A percentile compares a stretch with the other conserved stretches of the same genome.
Conservation (phyloP, 64 coral and sea anemone genomes). For the Acropora yongei region DNA sequence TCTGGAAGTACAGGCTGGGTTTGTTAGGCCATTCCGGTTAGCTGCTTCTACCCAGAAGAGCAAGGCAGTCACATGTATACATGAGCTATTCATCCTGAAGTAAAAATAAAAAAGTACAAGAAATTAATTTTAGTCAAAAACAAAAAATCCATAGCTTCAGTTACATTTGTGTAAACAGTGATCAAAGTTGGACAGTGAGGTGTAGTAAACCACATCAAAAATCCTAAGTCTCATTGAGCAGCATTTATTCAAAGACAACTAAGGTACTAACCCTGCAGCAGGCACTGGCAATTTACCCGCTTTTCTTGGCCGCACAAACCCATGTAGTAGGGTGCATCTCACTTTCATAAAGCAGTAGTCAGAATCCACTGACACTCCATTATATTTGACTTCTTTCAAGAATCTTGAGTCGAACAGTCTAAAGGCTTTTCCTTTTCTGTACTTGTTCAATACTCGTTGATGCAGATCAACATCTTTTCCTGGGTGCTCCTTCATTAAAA, state of each 20-base stretch:
- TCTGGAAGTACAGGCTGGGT: constrained; percentile 70
- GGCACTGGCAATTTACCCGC: constrained; percentile 40
- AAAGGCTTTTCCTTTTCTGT: constrained; percentile 45
- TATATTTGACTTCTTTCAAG: too few relatives aligned
- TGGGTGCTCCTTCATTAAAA: constrained; percentile 53
- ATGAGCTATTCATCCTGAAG: too few relatives aligned
- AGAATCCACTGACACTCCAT: background rate
- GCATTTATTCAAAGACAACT: background rate
- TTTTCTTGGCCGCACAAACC: background rate
- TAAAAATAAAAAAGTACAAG: background rate
- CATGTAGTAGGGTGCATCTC: constrained; percentile 54
- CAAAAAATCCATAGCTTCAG: constrained; percentile 39
- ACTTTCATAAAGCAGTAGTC: constrained; percentile 60
- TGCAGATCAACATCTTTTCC: constrained; percentile 73
- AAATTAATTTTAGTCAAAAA: constrained; percentile 42
- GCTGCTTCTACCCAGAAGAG: constrained; percentile 76
- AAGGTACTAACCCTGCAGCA: constrained; percentile 47
- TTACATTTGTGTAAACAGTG: constrained; percentile 10
- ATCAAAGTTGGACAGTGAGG: background rate
- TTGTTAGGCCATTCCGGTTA: constrained; percentile 58
- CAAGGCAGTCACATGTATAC: background rate
- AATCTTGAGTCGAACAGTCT: too few relatives aligned
- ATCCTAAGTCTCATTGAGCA: too few relatives aligned
- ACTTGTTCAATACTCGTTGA: constrained; percentile 63
- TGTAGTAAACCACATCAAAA: background rate